phyloP scores from a whole-genome alignment of 2,888 invertebrate species.

The Aelia acuminata region DNA sequence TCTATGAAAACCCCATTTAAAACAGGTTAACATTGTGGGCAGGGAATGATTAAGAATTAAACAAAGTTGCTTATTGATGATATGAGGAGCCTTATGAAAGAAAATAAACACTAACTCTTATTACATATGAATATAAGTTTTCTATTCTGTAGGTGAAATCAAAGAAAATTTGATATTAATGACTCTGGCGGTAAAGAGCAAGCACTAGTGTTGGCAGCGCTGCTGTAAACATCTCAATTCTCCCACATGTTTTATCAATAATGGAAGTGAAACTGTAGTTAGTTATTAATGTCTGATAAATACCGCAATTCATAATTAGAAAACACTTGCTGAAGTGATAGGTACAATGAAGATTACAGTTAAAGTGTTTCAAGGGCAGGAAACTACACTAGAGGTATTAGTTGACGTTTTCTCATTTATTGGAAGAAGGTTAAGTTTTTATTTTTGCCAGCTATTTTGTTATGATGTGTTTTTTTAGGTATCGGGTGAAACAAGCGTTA shows the following conservation, averaged over 20 bases:
- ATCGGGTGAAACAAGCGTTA: slow-evolving; percentile 72
- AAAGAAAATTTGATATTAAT: neutral
- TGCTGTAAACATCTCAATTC: slow-evolving; percentile 59
- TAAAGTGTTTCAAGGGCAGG: slow-evolving; percentile 66
- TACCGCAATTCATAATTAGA: neutral
- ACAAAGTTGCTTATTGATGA: neutral
- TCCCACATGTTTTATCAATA: slow-evolving; percentile 60
- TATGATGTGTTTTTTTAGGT: slow-evolving; percentile 67
- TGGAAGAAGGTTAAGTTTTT: slow-evolving; percentile 10
- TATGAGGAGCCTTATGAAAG: neutral
- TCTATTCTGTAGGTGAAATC: neutral
- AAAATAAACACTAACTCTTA: neutral
- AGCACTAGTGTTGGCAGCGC: slow-evolving; percentile 52
- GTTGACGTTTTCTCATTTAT: slow-evolving; percentile 29
- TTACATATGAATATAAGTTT: neutral
- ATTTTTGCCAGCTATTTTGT: neutral
- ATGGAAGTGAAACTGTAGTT: slow-evolving; percentile 57
- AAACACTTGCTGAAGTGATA: slow-evolving; percentile 39
- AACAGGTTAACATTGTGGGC: neutral
- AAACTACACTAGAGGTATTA: slow-evolving; percentile 65
- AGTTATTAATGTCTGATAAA: slow-evolving; percentile 58
- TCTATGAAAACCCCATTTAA: neutral
- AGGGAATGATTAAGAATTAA: neutral
- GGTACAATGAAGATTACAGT: slow-evolving; percentile 66
- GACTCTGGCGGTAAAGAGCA: slow-evolving; percentile 8